Conservation (phyloP, 2,113 vertebrate genomes). For the Sinocyclocheilus maitianheensis region DNA sequence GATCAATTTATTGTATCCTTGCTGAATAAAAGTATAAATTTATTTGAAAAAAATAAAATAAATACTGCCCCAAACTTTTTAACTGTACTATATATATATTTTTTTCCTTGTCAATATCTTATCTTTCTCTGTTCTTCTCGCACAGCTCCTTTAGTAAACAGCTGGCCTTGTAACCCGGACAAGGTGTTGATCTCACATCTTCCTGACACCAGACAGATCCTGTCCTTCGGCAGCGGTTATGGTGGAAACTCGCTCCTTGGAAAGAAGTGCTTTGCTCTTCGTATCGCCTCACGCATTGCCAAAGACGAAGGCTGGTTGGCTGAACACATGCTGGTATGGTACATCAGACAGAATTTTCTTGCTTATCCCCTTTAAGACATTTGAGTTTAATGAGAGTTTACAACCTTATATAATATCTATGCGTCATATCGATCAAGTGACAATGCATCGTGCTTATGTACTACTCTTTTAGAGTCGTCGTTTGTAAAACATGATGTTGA, state of each 20-base stretch:
- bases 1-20: not conserved
- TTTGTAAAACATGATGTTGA: not conserved
- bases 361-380: not conserved
- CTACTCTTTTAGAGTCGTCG: not conserved
- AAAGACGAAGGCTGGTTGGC: conserved; percentile 98
- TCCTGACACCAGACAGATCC: conserved; percentile 87
- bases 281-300: conserved; percentile 92
- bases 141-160: conserved; percentile 88
- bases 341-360: not conserved
- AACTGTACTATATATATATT: not conserved
- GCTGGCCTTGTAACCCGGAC: conserved; percentile 95
- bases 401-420: not conserved
- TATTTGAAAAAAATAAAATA: too few species aligned
- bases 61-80: too few species aligned
- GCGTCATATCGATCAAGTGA: not conserved
- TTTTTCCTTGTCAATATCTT: not conserved
- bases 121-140: not conserved
- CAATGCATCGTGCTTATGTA: not conserved
- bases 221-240: conserved; percentile 94
- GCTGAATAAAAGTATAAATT: not conserved
- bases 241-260: conserved; percentile 97
- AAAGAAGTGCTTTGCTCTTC: conserved; percentile 96
- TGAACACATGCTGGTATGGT: conserved; percentile 95
- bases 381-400: not conserved
- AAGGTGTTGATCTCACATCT: conserved; percentile 91